Base-by-base conservation (phyloP, 1,140 invertebrate species). In the Drosophila funebris region DNA sequence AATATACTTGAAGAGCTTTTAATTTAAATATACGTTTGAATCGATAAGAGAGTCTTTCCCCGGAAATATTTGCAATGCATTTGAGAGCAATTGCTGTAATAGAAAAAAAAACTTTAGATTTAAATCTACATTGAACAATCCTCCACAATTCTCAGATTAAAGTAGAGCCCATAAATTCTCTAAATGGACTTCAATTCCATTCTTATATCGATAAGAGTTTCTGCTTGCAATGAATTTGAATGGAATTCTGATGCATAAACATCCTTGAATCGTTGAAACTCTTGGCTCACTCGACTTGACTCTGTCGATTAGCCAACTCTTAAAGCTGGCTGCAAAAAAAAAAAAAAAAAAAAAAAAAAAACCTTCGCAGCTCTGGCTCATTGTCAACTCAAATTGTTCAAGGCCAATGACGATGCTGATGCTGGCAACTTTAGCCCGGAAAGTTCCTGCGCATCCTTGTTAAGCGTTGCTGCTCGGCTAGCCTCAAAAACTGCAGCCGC, bases 401-500 rank as follows among this genome's bases (percentile, higher is more conserved):
- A 48, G 63, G 63, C 43, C 33, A 36, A 36, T 13, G n/a, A 36
- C 33, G 33, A n/a, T 13, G 33, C 4, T 36, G 33, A n/a, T 36
- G 33, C 33, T n/a, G 33, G 20, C 29, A 43, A 36, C 18, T 61
- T 33, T 22, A 24, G 31, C 5, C 14, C 8, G 44, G 13, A 46
- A 46, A 41, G 43, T 50, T 36, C 18, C 27, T 20, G 29, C 29
- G 20, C 43, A 24, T 37, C n/a, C 48, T 53, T 44, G 8, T 33
- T 31, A 31, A 14, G 2, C 37, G 5, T 29, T 33, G 48, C 39
- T 14, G 37, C 29, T 69, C 27, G 39, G 22, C 20, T 37, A 53
- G 37, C 60, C 60, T 63, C 58, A 24, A 70, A 63, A 70, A 63
- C 29, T 70, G 13, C 43, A 63, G 58, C 53, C 46, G 39, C 75